These are phyloP conservation scores for Ceuthmochares aereus DNA, from an alignment of 2,113 vertebrate species.

Conservation along the genomic window DNA sequence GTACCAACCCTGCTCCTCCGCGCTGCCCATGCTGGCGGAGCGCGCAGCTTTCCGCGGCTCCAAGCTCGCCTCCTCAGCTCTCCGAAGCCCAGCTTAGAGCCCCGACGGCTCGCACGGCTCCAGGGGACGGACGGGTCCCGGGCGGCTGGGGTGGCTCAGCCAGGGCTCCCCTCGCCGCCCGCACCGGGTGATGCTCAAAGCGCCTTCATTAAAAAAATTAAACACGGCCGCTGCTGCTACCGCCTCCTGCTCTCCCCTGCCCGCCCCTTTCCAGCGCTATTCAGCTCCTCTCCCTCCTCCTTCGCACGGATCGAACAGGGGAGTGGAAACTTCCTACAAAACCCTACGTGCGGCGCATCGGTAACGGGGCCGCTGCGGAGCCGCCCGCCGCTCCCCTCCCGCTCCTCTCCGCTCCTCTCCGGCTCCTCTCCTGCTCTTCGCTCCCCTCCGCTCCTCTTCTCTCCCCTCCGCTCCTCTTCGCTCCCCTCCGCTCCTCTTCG, in stretches of 20 bases:
- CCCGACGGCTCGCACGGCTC: background rate
- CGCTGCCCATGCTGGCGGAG: slow-evolving; percentile 53
- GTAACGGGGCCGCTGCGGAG: background rate
- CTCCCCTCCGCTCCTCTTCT: no score
- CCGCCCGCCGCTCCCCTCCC: background rate
- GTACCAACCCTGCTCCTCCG: slow-evolving; percentile 41
- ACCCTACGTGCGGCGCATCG: slow-evolving; percentile 61
- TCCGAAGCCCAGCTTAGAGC: background rate
- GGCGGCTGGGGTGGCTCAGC: background rate
- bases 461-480: no score
- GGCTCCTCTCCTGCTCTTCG: no score
- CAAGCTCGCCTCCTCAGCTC: background rate
- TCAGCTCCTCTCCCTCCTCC: slow-evolving; percentile 13
- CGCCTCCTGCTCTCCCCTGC: background rate
- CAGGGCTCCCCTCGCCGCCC: background rate
- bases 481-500: no score
- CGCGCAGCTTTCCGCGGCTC: slow-evolving; percentile 1
- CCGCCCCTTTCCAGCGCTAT: slow-evolving; percentile 8
- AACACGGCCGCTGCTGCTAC: background rate
- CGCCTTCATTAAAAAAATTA: slow-evolving; percentile 41
- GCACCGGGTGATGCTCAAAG: slow-evolving; percentile 41
- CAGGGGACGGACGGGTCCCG: background rate
- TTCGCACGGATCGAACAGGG: slow-evolving; percentile 13
- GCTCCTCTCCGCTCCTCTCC: background rate
- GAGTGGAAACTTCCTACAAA: slow-evolving; percentile 70